Base-by-base conservation (phyloP, 2,888 invertebrate genomes). In the Halocaridina rubra region DNA sequence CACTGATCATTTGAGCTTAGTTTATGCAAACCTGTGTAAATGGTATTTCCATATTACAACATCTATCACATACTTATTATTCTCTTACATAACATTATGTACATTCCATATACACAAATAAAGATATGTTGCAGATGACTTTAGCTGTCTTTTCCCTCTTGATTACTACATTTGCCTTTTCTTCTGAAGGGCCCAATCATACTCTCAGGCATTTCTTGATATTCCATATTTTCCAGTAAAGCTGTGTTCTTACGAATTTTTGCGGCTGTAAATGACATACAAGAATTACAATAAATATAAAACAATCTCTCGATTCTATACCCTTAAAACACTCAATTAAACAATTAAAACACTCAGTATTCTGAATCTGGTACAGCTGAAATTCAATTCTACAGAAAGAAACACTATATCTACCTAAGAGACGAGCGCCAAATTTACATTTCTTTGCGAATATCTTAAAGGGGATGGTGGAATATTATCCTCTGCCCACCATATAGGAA, bases 181-280 rank as follows among this genome's bases (percentile, higher is more conserved):
- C 39, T 81, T 57, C 53, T 81, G 69, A 81, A 81, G 32, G 81
- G 76, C 7, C 76, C 76, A 57, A 81, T 76, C 81, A 81, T 69
- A n/a, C 8, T 46, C 53, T 75, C 75, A 24, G 81, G 81, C 81
- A 81, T 81, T 5, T 61, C 64, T 3, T 3, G 59, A 53, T 76
- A 81, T 13, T 75, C 76, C n/a, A 32, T 76, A 22, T 24, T 69
- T 16, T 79, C 79, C 8, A 79, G 16, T 29, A 24, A 39, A 19
- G 69, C 29, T 5, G 46, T 67, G 8, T 79, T 46, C n/a, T 69
- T 29, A 16, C 59, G 64, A 27, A 79, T 67, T 64, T 19, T 39
- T 24, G 79, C 79, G n/a, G n/a, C 79, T 79, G 39, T 2, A 57
- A 67, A 61, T 7, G 3, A 74, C 39, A 2, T 5, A 22, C 22